Evolutionary conservation across 2,888 invertebrate genomes (phyloP).

Genomic region (Campaea margaritaria): DNA sequence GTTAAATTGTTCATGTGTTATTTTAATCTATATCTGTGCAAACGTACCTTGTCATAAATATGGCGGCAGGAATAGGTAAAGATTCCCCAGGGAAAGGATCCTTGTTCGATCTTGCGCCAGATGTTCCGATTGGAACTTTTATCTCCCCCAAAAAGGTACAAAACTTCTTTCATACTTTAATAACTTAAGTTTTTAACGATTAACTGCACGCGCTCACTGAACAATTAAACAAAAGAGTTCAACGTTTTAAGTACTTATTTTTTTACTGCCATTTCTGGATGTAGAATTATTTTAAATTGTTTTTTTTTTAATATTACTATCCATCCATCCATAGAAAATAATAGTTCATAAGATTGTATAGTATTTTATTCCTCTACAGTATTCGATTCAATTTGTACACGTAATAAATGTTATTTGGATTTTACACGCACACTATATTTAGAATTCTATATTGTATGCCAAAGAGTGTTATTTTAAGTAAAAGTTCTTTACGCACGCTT

Average conservation of each 20-base stretch:
- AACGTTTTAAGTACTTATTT: background rate
- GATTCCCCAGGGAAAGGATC: constrained; percentile 15
- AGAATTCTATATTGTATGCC: too few relatives aligned
- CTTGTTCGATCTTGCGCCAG: constrained; percentile 27
- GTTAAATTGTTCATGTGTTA: background rate
- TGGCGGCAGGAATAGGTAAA: constrained; percentile 8
- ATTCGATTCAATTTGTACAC: too few relatives aligned
- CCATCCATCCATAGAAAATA: too few relatives aligned
- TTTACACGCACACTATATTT: too few relatives aligned
- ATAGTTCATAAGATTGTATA: too few relatives aligned
- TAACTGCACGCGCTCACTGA: constrained; percentile 21
- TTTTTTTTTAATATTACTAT: too few relatives aligned
- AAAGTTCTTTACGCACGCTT: too few relatives aligned
- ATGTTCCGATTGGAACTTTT: constrained; percentile 31
- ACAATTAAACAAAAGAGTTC: constrained; percentile 10
- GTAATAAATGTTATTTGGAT: too few relatives aligned
- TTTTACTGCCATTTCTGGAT: background rate
- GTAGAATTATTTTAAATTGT: background rate
- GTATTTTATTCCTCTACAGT: too few relatives aligned
- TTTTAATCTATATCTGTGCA: background rate
- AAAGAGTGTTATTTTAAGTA: too few relatives aligned
- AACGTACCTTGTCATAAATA: background rate
- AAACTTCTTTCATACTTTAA: constrained; percentile 27
- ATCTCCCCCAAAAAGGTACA: constrained; percentile 31
- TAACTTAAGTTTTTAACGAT: constrained; percentile 31